Evolutionary conservation across 1,140 invertebrate species (phyloP).

Genomic region (Riptortus pedestris): DNA sequence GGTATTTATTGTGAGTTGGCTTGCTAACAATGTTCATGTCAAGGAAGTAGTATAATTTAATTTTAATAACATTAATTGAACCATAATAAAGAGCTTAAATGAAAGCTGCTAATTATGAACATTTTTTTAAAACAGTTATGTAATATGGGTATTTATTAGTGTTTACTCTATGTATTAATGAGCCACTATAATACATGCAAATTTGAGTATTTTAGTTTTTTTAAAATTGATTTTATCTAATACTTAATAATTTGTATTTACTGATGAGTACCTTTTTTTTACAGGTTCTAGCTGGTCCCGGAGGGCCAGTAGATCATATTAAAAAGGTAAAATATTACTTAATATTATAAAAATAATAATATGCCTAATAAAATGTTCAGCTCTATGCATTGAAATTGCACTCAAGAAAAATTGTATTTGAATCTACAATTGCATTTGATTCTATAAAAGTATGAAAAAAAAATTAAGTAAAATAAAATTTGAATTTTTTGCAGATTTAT

Average conservation of each 20-base stretch:
- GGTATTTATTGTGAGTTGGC: too few relatives aligned
- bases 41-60: neutral
- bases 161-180: neutral
- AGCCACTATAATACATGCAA: neutral
- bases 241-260: neutral
- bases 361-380: too few relatives aligned
- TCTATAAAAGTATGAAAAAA: too few relatives aligned
- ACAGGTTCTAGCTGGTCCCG: slow-evolving; percentile 29
- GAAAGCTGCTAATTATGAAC: neutral
- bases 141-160: neutral
- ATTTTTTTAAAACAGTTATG: neutral
- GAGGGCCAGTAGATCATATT: slow-evolving; percentile 28
- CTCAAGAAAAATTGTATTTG: too few relatives aligned
- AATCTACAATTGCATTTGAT: too few relatives aligned
- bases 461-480: too few relatives aligned
- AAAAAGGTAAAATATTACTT: too few relatives aligned
- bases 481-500: too few relatives aligned
- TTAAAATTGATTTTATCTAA: neutral
- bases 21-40: too few relatives aligned
- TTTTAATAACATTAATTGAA: neutral
- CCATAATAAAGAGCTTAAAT: neutral
- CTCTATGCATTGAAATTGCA: too few relatives aligned
- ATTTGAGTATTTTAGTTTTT: neutral
- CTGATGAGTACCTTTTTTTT: slow-evolving; percentile 19
- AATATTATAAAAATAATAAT: too few relatives aligned